These are phyloP conservation scores for Ochropleura leucogaster DNA, from an alignment of 2,888 invertebrate species.

Conservation along the genomic window DNA sequence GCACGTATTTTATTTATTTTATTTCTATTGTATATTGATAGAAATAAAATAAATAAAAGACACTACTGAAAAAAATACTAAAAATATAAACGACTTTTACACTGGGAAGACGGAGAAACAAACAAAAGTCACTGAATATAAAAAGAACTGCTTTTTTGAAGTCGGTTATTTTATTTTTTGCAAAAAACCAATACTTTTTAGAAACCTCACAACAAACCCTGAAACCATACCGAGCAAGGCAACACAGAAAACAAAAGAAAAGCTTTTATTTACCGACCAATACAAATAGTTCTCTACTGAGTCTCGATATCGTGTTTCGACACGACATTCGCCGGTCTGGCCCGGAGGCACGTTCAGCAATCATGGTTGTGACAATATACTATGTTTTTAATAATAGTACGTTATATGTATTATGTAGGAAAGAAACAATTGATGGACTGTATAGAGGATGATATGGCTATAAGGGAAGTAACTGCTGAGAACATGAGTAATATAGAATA, in stretches of 20 bases:
- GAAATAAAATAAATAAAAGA: too few species aligned
- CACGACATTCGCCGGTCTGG: slow-evolving; percentile 29
- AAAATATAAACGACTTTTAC: too few species aligned
- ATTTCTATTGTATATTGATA: too few species aligned
- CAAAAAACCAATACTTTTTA: background rate
- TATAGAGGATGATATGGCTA: background rate
- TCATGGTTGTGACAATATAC: slow-evolving; percentile 35
- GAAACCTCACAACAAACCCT: background rate
- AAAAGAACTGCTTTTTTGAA: too few species aligned
- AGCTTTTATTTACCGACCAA: slow-evolving; percentile 36
- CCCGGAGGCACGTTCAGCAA: slow-evolving; percentile 54
- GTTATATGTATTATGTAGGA: slow-evolving; percentile 11
- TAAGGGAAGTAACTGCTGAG: background rate
- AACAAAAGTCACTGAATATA: too few species aligned
- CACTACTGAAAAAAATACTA: too few species aligned
- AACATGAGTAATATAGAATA: background rate
- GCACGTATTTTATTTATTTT: too few species aligned
- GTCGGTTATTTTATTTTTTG: too few species aligned
- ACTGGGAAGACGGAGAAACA: too few species aligned
- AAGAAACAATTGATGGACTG: background rate
- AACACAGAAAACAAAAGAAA: background rate
- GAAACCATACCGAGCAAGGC: background rate
- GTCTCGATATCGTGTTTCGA: slow-evolving; percentile 27
- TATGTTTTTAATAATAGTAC: background rate
- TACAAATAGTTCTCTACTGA: slow-evolving; percentile 38